Base-by-base conservation (phyloP, 2,797 vertebrate genomes). In the Alfaro cultratus region DNA sequence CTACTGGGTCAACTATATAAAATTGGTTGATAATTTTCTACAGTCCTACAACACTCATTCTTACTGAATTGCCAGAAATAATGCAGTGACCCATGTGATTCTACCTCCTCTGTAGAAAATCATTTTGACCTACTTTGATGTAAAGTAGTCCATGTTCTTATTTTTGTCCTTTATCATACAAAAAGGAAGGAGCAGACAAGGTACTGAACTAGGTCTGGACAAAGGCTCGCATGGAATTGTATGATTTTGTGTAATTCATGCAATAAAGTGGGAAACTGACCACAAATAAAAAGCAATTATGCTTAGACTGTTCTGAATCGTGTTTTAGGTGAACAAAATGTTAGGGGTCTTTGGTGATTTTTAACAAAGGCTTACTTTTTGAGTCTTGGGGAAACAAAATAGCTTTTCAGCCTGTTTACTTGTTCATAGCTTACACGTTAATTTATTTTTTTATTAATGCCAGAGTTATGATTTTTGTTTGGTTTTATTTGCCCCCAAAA, bases 61-160 rank as follows among this genome's bases (percentile, higher is more conserved):
- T 91, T 86, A 80, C 84, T 87, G 89, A 91, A 92, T 94, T 88
- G 91, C 95, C 94, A 94, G 94, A 94, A 95, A 95, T 96, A 95
- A 95, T 96, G 94, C 89, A 91, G 85, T 95, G 95, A 96, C 96
- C 96, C 94, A 96, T 95, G 94, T 93, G 89, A 91, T 92, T 94
- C 84, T 89, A 90, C 85, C 87, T 93, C 88, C 81, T 91, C 88
- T 75, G 90, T 88, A 94, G 91, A 91, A 95, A 95, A 94, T 93
- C 84, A 90, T 91, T 91, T 87, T 96, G 95, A 95, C 95, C 96
- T 91, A 96, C 94, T 96, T 96, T 86, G 85, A 91, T 86, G 82
- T 90, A 92, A 96, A 95, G 90, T 95, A 95, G 94, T 90, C 88
- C 94, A 94, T 78, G 90, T 86, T 92, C 93, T 92, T 93, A 87